Conservation (phyloP, 2,888 invertebrate genomes). For the Alviniconcha strummeri region DNA sequence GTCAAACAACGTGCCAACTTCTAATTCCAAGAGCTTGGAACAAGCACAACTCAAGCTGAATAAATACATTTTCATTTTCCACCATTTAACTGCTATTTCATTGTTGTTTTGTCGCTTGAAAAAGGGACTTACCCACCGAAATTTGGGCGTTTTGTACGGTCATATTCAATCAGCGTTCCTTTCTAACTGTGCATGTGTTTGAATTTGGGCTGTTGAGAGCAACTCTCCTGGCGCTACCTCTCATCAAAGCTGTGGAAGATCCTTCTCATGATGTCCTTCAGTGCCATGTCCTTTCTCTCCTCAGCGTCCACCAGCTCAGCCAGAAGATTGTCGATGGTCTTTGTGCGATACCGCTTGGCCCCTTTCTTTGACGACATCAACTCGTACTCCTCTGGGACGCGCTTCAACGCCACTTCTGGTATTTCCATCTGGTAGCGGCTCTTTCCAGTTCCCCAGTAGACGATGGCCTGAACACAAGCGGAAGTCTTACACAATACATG, state of each 20-base stretch:
- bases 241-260: constrained; percentile 75
- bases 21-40: no score
- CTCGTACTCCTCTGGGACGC: constrained; percentile 82
- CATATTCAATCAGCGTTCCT: no score
- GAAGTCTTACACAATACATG: background rate
- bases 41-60: no score
- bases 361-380: constrained; percentile 88
- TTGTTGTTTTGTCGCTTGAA: no score
- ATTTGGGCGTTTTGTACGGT: no score
- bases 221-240: constrained; percentile 57
- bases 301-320: constrained; percentile 88
- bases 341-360: constrained; percentile 81
- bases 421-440: constrained; percentile 96
- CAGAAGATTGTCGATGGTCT: constrained; percentile 84
- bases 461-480: constrained; percentile 74
- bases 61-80: no score
- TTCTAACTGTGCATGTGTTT: no score
- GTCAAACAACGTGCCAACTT: no score
- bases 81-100: no score
- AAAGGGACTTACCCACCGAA: no score
- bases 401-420: constrained; percentile 83
- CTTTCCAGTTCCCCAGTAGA: constrained; percentile 88
- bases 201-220: no score
- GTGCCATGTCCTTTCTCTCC: constrained; percentile 83
- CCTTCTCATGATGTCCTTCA: constrained; percentile 74